Percentiles rank a stretch among this genome's conserved stretches.
phyloP scores from a whole-genome alignment of 2,797 vertebrate species.

The Anomalospiza imberbis region DNA sequence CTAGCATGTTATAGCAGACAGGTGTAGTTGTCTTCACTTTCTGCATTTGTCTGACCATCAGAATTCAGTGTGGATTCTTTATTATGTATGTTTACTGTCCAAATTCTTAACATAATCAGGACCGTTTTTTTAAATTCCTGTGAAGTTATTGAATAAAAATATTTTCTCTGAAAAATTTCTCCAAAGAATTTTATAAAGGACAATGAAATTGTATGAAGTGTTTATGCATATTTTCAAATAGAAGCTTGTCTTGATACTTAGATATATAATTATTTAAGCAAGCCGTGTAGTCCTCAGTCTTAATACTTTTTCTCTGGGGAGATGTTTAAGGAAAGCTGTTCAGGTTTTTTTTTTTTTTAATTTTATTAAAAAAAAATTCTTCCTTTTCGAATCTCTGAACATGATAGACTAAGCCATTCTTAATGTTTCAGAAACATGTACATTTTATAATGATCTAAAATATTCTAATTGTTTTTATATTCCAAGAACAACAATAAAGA shows the following conservation, averaged over 20 bases:
- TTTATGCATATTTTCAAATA: neutral
- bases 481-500: neutral
- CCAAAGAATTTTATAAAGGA: neutral
- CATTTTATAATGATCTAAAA: neutral
- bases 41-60: neutral
- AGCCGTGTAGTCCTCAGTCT: neutral
- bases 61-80: neutral
- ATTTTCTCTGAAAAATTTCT: neutral
- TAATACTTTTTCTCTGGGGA: neutral
- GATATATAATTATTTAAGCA: neutral
- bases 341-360: neutral
- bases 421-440: neutral
- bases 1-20: neutral
- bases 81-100: neutral
- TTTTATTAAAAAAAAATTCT: neutral
- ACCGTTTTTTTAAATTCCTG: neutral
- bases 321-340: neutral
- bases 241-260: neutral
- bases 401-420: neutral
- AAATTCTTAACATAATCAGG: neutral
- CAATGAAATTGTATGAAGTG: neutral
- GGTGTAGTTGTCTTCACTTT: neutral
- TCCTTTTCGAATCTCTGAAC: neutral
- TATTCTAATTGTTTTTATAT: neutral
- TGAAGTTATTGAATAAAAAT: neutral